These are phyloP conservation scores for Fistularia commersonii DNA, from an alignment of 2,797 vertebrate genomes.

Conservation along the genomic window DNA sequence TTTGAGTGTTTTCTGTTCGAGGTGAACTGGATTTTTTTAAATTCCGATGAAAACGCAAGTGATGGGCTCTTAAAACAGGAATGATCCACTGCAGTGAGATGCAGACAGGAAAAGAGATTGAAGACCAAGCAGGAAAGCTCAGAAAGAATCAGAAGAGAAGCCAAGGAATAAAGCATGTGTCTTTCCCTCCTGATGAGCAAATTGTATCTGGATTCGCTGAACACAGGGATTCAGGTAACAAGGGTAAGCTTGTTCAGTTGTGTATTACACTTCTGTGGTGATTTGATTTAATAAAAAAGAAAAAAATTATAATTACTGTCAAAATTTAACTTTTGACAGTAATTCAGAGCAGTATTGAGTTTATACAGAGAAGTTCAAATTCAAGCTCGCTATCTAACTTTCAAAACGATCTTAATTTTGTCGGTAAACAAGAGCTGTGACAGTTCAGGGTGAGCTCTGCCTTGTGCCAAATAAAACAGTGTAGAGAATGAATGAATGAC, in stretches of 20 bases:
- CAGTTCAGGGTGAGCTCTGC: too few species aligned
- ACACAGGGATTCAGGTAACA: slow-evolving; percentile 30
- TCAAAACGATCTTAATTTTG: too few species aligned
- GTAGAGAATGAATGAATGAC: too few species aligned
- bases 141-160: slow-evolving; percentile 37
- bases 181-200: slow-evolving; percentile 75
- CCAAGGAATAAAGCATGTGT: slow-evolving; percentile 68
- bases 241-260: slow-evolving; percentile 51
- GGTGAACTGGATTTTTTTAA: slow-evolving; percentile 7
- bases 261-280: background rate
- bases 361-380: too few species aligned
- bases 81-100: slow-evolving; percentile 58
- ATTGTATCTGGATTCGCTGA: slow-evolving; percentile 75
- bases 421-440: too few species aligned
- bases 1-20: background rate
- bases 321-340: too few species aligned
- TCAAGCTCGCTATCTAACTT: too few species aligned
- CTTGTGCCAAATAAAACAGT: too few species aligned
- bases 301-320: too few species aligned
- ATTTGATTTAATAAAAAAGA: too few species aligned
- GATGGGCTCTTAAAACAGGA: slow-evolving; percentile 7
- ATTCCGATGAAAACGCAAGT: background rate
- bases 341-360: too few species aligned
- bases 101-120: slow-evolving; percentile 28
- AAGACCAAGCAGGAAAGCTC: slow-evolving; percentile 24